These are phyloP conservation scores for Pocillopora meandrina DNA, from an alignment of 92 coral and sea anemone species.

Conservation along the genomic window DNA sequence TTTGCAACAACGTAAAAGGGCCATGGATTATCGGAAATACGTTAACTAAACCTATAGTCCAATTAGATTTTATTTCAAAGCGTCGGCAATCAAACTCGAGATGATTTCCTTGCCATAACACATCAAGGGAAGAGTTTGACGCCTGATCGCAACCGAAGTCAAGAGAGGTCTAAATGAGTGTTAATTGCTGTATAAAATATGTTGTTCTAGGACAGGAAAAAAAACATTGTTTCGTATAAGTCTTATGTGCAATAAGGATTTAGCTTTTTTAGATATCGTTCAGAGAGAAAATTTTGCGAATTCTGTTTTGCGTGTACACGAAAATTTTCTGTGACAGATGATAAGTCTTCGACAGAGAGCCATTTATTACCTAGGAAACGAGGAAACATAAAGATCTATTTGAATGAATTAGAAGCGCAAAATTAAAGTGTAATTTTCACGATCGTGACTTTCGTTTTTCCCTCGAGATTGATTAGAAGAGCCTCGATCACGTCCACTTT, in stretches of 20 bases:
- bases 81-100: neutral
- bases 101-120: neutral
- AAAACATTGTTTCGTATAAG: no score
- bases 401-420: neutral
- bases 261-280: neutral
- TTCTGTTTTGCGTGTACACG: neutral
- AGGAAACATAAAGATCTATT: neutral
- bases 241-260: neutral
- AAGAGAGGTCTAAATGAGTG: no score
- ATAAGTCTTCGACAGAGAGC: neutral
- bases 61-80: neutral
- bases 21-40: neutral
- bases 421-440: neutral
- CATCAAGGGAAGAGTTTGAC: neutral
- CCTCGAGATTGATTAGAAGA: no score
- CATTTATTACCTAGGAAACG: conserved; percentile 15
- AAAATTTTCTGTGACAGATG: neutral
- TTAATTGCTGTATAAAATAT: no score
- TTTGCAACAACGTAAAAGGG: neutral
- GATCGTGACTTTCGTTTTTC: neutral
- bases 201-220: no score
- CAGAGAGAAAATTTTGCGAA: neutral
- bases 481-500: no score
- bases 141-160: neutral
- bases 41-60: neutral